Percentiles rank a stretch among this genome's conserved stretches.
phyloP scores from a whole-genome alignment of 2,113 vertebrate genomes.

The Pterocles orientalis region DNA sequence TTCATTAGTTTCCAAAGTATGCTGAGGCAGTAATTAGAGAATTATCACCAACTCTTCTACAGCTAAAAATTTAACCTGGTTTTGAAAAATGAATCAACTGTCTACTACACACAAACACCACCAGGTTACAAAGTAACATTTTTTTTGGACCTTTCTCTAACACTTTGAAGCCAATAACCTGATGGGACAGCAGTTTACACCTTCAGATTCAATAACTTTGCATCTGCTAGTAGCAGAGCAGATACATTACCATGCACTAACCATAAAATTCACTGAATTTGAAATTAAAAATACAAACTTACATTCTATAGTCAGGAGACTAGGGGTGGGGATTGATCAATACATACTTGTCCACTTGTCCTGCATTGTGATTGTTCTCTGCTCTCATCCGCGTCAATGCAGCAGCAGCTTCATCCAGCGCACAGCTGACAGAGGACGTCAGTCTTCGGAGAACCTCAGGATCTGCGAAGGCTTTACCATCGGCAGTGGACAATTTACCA shows the following conservation, averaged over 20 bases:
- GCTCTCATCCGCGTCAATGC: constrained; percentile 97
- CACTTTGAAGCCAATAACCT: not conserved
- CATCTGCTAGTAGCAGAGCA: not conserved
- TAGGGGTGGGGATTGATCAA: not conserved
- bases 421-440: constrained; percentile 98
- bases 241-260: not conserved
- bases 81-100: not conserved
- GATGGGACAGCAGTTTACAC: not conserved
- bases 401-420: constrained; percentile 96
- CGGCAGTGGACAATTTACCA: constrained; percentile 99
- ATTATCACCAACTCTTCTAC: not conserved
- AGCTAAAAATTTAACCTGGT: not conserved
- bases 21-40: not conserved
- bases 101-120: not conserved
- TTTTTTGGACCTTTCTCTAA: not conserved
- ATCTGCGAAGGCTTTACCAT: constrained; percentile 99
- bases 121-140: not conserved
- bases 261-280: not conserved
- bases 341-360: constrained; percentile 98
- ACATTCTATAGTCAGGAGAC: fast-evolving
- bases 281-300: not conserved
- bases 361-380: constrained; percentile 94
- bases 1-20: not conserved
- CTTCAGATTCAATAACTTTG: not conserved
- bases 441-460: constrained; percentile 96